phyloP scores from a whole-genome alignment of 1,140 invertebrate genomes.

The Parasteatoda tepidariorum region DNA sequence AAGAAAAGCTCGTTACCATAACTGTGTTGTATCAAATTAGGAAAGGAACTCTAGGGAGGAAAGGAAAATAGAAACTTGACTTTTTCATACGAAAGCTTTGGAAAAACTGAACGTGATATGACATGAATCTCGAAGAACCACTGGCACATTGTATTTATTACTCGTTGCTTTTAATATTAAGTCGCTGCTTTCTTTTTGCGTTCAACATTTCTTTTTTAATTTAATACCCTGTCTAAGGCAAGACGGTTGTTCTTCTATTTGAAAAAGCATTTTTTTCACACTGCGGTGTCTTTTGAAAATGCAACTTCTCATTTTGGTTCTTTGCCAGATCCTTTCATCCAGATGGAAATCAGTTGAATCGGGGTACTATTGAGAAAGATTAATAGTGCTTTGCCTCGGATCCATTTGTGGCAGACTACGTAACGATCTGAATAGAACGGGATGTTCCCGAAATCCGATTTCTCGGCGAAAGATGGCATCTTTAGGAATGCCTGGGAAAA shows the following conservation, averaged over 20 bases:
- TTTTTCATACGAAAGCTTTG: constrained; percentile 6
- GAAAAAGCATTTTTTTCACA: constrained; percentile 8
- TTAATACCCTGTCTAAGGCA: constrained; percentile 18
- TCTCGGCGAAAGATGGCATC: constrained; percentile 39
- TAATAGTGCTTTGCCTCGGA: constrained; percentile 54
- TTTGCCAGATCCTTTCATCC: constrained; percentile 53
- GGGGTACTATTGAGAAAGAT: constrained; percentile 56
- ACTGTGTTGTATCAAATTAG: constrained; percentile 27
- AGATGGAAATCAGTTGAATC: constrained; percentile 51
- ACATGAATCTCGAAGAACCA: constrained; percentile 34
- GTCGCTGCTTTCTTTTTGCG: background rate
- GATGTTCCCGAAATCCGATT: constrained; percentile 40
- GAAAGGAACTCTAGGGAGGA: background rate
- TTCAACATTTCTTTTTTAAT: constrained; percentile 16
- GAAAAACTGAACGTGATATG: constrained; percentile 9
- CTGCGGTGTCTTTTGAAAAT: background rate
- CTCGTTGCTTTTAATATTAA: constrained; percentile 33
- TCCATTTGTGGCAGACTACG: constrained; percentile 50
- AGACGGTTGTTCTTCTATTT: constrained; percentile 32
- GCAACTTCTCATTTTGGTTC: constrained; percentile 39
- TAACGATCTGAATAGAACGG: constrained; percentile 32
- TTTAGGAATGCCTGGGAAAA: background rate
- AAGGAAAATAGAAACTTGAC: background rate
- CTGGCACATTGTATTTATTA: constrained; percentile 29
- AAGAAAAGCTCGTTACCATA: constrained; percentile 4